Evolutionary conservation across 2,888 invertebrate species (phyloP).

Genomic region (Ditula angustiorana): DNA sequence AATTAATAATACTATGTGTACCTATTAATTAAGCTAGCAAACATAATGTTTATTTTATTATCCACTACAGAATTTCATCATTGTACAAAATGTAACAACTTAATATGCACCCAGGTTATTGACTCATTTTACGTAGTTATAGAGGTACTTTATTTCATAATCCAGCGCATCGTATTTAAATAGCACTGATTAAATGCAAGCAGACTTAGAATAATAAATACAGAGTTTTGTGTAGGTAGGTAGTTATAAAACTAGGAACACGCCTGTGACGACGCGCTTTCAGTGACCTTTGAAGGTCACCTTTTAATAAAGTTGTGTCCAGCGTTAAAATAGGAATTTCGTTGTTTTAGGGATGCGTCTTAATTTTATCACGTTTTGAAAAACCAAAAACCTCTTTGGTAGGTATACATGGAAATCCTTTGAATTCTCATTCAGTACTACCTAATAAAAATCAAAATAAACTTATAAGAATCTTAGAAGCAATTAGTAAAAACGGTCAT

Average conservation of each 20-base stretch:
- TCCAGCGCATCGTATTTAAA: not conserved
- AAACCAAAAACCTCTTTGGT: conserved; percentile 50
- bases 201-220: not conserved
- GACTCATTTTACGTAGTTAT: conserved; percentile 1
- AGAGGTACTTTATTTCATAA: not conserved
- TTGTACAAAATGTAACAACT: not conserved
- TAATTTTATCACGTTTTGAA: conserved; percentile 40
- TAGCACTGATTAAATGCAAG: not conserved
- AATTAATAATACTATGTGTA: not conserved
- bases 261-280: conserved; percentile 45
- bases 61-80: not conserved
- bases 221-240: not conserved
- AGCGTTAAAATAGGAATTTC: not conserved
- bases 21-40: too few relatives aligned
- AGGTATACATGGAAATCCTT: conserved; percentile 36
- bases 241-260: conserved; percentile 37
- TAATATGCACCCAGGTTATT: conserved; percentile 6
- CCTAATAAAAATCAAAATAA: not conserved
- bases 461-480: conserved; percentile 3
- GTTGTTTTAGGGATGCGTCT: conserved; percentile 4
- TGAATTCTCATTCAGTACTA: too few relatives aligned
- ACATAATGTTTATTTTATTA: not conserved
- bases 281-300: conserved; percentile 77
- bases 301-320: conserved; percentile 43
- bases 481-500: too few relatives aligned